These are phyloP conservation scores for Wasmannia auropunctata DNA, from an alignment of 1,140 invertebrate genomes.

Conservation along the genomic window DNA sequence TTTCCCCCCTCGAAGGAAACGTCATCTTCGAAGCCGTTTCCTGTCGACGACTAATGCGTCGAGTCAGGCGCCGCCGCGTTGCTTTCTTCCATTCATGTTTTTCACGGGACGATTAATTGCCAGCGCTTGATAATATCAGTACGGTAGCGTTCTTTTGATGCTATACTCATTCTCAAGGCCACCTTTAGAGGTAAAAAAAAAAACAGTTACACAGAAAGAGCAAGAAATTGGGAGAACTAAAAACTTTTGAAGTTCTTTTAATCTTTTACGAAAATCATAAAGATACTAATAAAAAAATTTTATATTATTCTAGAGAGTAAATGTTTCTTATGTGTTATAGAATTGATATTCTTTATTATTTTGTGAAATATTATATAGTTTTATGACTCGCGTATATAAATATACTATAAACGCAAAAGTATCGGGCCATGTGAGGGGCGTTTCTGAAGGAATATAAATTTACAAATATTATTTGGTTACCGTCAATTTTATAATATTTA, in stretches of 20 bases:
- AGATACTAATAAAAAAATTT: neutral
- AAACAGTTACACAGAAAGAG: constrained; percentile 8
- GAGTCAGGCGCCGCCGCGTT: constrained; percentile 40
- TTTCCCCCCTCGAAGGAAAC: constrained; percentile 50
- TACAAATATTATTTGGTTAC: neutral
- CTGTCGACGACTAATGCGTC: constrained; percentile 57
- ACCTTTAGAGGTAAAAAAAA: constrained; percentile 66
- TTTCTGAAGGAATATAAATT: neutral
- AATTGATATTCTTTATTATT: neutral
- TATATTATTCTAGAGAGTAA: neutral
- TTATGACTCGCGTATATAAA: neutral
- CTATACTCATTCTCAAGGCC: constrained; percentile 71
- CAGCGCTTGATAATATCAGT: constrained; percentile 70
- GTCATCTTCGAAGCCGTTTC: constrained; percentile 55
- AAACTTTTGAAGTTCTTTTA: neutral
- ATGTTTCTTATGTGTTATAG: neutral
- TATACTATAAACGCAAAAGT: neutral
- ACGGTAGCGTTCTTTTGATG: constrained; percentile 64
- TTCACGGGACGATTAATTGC: constrained; percentile 75
- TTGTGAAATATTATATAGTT: neutral
- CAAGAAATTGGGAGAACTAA: constrained; percentile 6
- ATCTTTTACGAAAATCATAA: neutral
- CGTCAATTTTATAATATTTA: neutral
- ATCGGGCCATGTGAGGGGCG: neutral
- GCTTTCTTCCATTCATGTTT: constrained; percentile 70